Base-by-base conservation (phyloP, 2,797 vertebrate species). In the Decapterus maruadsi region DNA sequence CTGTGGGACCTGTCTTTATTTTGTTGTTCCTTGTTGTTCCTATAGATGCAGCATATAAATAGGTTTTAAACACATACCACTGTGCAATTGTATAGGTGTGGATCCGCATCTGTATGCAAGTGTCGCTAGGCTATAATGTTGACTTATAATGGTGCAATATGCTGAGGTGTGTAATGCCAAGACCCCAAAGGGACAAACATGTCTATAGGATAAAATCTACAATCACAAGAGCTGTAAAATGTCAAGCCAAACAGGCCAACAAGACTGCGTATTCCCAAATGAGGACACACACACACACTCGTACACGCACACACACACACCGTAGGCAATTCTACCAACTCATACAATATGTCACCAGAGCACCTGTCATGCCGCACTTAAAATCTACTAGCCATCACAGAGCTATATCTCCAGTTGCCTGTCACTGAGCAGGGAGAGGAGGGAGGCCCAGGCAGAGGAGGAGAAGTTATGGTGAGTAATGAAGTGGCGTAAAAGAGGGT, bases 401-500 rank as follows among this genome's bases (percentile, higher is more conserved):
- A 80, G 78, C 50, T 43, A 76, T 80, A 81, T 73, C 65, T 86
- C 72, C 64, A 71, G 72, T 55, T 80, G 74, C 22, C 76, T 56
- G 73, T 77, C 78, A 80, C 43, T 2, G 54, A 48, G 64, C 64
- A 62, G 50, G 42, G 66, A 71, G 58, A 40, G 20, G 22, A 51
- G 59, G n/a, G 54, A 63, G 62, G 61, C 20, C 42, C n/a, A 10
- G 45, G 38, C 61, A 40, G 43, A 55, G 48, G 71, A 36, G 71
- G 71, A 40, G 71, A 70, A 83, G 83, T 85, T 82, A 87, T 74
- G 69, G 78, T 17, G 26, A 68, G 81, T 89, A 83, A 90, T 88
- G 83, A 87, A 81, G 85, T 83, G 72, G 56, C 73, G 79, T 80
- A 84, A 90, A 86, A 82, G 56, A 75, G 74, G 85, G 80, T 77